These are phyloP conservation scores for Oncorhynchus masou DNA, from an alignment of 2,113 vertebrate genomes.

Conservation along the genomic window DNA sequence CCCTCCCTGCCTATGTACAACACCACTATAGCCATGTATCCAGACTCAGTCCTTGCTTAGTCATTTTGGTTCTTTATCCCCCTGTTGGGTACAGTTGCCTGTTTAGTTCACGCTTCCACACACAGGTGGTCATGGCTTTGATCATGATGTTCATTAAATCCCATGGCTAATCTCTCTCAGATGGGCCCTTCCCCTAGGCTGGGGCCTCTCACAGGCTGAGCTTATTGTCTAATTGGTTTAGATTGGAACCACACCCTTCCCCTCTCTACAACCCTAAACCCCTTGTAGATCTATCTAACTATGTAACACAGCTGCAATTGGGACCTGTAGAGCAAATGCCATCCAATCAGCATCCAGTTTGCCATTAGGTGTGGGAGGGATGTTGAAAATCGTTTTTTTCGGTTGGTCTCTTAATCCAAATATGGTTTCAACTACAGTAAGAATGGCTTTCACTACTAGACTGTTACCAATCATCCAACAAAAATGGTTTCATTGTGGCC, in stretches of 20 bases:
- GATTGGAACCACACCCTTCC: constrained; percentile 61
- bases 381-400: neutral
- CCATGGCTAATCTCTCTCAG: constrained; percentile 73
- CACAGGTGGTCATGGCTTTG: constrained; percentile 75
- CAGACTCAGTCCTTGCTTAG: constrained; percentile 52
- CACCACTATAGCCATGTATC: constrained; percentile 66
- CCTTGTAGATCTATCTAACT: constrained; percentile 54
- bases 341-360: constrained; percentile 20
- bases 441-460: constrained; percentile 38
- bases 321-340: constrained; percentile 51
- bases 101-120: constrained; percentile 63
- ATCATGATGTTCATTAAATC: constrained; percentile 72
- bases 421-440: constrained; percentile 23
- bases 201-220: constrained; percentile 64
- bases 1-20: constrained; percentile 68
- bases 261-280: constrained; percentile 47
- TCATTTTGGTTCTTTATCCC: constrained; percentile 44
- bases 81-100: constrained; percentile 70
- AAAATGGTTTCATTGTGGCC: constrained; percentile 16
- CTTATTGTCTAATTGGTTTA: constrained; percentile 70
- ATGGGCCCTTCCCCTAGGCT: constrained; percentile 66
- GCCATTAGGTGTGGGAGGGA: constrained; percentile 39
- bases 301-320: constrained; percentile 49
- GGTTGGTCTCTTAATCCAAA: neutral
- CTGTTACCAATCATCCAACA: constrained; percentile 45